Conservation (phyloP, 2,113 vertebrate genomes). For the Centropus bengalensis region DNA sequence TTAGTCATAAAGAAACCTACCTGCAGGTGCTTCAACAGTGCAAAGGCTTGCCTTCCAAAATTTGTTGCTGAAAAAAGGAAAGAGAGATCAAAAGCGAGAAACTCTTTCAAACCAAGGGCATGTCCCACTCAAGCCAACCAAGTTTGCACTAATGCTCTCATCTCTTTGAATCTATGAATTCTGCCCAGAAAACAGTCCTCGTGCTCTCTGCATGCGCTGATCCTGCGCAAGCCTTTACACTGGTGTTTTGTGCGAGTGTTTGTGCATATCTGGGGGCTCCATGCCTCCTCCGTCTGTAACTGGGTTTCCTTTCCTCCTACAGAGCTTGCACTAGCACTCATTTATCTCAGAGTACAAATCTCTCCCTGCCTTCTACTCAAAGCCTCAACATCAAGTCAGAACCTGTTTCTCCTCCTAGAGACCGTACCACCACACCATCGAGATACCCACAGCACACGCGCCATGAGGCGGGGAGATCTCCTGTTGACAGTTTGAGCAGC, state of each 20-base stretch:
- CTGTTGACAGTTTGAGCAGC: slow-evolving; percentile 98
- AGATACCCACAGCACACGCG: slow-evolving; percentile 92
- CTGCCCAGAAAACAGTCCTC: background rate
- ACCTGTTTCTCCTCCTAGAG: slow-evolving; percentile 99
- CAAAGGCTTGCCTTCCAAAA: slow-evolving; percentile 23
- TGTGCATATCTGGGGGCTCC: slow-evolving; percentile 81
- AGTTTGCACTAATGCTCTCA: background rate
- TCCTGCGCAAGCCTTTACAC: slow-evolving; percentile 52
- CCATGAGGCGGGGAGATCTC: slow-evolving; percentile 97
- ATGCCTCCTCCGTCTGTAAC: slow-evolving; percentile 91
- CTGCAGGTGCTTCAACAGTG: slow-evolving; percentile 10
- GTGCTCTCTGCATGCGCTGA: background rate
- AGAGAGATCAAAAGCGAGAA: background rate
- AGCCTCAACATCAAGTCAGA: slow-evolving; percentile 99
- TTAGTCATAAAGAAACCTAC: background rate
- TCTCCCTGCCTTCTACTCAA: slow-evolving; percentile 99
- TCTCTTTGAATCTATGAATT: background rate
- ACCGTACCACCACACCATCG: slow-evolving; percentile 95
- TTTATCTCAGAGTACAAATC: slow-evolving; percentile 99
- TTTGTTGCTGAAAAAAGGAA: background rate
- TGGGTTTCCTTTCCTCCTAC: slow-evolving; percentile 97
- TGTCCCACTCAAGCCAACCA: background rate
- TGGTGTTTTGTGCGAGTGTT: slow-evolving; percentile 77
- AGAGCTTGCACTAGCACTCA: slow-evolving; percentile 99
- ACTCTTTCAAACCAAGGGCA: background rate